These are phyloP conservation scores for Pseudonaja textilis DNA, from an alignment of 2,113 vertebrate genomes.

Conservation along the genomic window DNA sequence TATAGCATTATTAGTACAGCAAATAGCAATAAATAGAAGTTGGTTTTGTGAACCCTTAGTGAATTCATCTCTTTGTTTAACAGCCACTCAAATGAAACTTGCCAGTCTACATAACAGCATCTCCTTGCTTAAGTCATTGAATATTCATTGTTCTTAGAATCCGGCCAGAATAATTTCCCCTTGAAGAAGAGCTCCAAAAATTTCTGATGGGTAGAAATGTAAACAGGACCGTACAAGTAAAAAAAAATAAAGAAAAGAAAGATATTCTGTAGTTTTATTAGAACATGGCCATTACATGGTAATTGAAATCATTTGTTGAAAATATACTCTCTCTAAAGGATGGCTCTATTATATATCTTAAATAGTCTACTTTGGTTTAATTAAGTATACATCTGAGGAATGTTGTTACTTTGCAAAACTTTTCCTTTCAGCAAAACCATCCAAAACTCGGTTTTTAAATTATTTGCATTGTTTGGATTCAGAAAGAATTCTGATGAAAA, in stretches of 20 bases:
- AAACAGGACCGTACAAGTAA: neutral
- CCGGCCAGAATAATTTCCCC: neutral
- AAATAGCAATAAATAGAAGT: neutral
- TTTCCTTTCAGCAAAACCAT: neutral
- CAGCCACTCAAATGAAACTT: neutral
- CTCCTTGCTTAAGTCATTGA: neutral
- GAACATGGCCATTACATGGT: neutral
- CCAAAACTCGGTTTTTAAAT: neutral
- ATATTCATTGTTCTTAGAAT: neutral
- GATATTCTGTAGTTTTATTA: neutral
- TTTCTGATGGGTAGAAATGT: neutral
- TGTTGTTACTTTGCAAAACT: neutral
- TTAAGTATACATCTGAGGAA: neutral
- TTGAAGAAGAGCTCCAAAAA: neutral
- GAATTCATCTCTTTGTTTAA: neutral
- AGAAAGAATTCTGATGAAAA: neutral
- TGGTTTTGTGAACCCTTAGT: neutral
- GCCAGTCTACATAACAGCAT: neutral
- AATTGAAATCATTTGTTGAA: neutral
- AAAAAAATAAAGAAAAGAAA: neutral
- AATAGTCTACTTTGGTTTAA: neutral
- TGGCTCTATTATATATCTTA: neutral
- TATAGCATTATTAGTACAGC: neutral
- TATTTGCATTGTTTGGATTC: neutral
- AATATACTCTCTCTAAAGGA: neutral